A percentile compares a stretch with the other conserved stretches of the same genome.
phyloP scores from a whole-genome alignment of 2,113 vertebrate species.

The Hypanus sabinus region DNA sequence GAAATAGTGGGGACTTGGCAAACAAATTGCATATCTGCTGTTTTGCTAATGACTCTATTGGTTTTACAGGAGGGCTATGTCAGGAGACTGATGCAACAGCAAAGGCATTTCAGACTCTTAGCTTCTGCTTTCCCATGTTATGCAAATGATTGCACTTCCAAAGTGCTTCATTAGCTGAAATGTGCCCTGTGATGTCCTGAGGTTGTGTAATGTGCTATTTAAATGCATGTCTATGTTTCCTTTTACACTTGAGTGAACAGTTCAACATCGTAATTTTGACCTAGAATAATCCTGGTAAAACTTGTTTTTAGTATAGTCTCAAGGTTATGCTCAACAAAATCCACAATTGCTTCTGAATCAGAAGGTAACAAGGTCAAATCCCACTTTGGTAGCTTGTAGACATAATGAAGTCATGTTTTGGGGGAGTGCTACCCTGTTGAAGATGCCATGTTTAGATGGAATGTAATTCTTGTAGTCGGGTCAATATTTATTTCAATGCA shows the following conservation, averaged over 20 bases:
- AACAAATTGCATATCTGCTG: neutral
- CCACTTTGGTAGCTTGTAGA: neutral
- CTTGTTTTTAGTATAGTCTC: too few relatives aligned
- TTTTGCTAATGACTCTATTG: neutral
- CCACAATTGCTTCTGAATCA: neutral
- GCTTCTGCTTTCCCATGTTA: neutral
- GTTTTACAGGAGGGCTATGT: neutral
- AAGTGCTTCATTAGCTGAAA: neutral
- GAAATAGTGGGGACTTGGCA: neutral
- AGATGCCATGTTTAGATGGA: neutral
- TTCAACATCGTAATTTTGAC: too few relatives aligned
- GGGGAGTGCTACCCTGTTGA: neutral
- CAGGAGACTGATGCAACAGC: neutral
- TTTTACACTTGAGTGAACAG: too few relatives aligned
- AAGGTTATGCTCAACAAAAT: too few relatives aligned
- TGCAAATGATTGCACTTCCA: too few relatives aligned
- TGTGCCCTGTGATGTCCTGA: too few relatives aligned
- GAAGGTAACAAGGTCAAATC: neutral
- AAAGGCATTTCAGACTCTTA: neutral
- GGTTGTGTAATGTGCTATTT: too few relatives aligned
- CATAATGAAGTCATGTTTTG: neutral
- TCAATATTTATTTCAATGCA: neutral
- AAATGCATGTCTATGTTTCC: neutral
- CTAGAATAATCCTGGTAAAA: too few relatives aligned
- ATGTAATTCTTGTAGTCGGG: too few relatives aligned